Percentiles rank a stretch among this genome's conserved stretches.
phyloP scores from a whole-genome alignment of 2,797 vertebrate species.

The Xiphorhynchus erythropygius region DNA sequence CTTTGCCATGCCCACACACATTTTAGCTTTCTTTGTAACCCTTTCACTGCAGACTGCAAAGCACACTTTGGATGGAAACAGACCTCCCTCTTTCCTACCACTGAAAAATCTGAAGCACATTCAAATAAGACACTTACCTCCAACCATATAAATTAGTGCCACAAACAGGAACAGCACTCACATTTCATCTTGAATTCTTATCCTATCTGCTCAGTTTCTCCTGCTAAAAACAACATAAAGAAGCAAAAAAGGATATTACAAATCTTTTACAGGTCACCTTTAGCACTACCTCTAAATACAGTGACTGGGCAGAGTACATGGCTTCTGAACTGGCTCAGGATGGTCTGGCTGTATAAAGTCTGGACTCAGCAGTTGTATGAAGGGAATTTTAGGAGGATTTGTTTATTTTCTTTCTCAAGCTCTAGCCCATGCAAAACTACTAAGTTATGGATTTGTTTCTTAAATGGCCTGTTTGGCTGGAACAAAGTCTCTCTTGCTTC shows the following conservation, averaged over 20 bases:
- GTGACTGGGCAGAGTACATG: slow-evolving; percentile 61
- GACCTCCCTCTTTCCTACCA: not conserved
- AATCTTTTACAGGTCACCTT: slow-evolving; percentile 58
- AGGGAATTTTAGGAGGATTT: slow-evolving; percentile 17
- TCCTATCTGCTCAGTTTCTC: not conserved
- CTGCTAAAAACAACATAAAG: slow-evolving; percentile 1
- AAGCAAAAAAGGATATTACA: slow-evolving; percentile 36
- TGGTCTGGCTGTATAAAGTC: not conserved
- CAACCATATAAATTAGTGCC: not conserved
- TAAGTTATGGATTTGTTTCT: slow-evolving; percentile 53
- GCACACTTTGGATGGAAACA: slow-evolving; percentile 18
- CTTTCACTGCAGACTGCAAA: slow-evolving; percentile 1
- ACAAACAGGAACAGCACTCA: not conserved
- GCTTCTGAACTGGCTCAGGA: slow-evolving; percentile 54
- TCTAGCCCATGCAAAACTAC: slow-evolving; percentile 44
- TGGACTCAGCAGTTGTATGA: slow-evolving; percentile 40
- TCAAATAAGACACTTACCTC: not conserved
- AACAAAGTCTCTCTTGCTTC: slow-evolving; percentile 65
- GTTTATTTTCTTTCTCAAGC: slow-evolving; percentile 33
- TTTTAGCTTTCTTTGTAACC: not conserved
- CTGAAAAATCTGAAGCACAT: slow-evolving; percentile 43
- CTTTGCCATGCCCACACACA: not conserved
- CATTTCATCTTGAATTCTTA: not conserved
- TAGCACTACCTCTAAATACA: slow-evolving; percentile 76
- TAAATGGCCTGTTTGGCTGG: slow-evolving; percentile 54